A percentile compares a stretch with the other conserved stretches of the same genome.
Evolutionary conservation across 2,113 vertebrate species (phyloP).

Genomic region (Brachionichthys hirsutus): DNA sequence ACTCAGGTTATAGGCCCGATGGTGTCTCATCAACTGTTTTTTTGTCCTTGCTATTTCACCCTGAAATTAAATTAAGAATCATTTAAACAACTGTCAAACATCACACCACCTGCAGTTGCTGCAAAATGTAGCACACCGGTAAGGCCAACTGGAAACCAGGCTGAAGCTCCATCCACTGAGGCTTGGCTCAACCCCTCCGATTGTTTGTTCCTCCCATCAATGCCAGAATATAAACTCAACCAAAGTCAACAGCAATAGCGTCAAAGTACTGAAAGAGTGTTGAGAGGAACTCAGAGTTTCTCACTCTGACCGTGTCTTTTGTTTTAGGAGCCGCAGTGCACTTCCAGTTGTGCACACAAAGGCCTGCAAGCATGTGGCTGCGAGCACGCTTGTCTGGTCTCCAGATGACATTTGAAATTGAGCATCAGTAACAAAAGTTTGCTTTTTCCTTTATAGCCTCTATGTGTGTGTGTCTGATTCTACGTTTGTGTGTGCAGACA

Average conservation of each 20-base stretch:
- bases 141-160: too few relatives aligned
- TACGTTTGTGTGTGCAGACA: neutral
- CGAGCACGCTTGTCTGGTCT: conserved; percentile 1
- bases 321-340: conserved; percentile 1
- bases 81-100: too few relatives aligned
- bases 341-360: conserved; percentile 7
- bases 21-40: too few relatives aligned
- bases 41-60: too few relatives aligned
- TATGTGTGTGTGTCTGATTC: neutral
- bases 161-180: neutral
- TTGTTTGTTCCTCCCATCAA: conserved; percentile 4
- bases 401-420: neutral
- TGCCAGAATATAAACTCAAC: conserved; percentile 7
- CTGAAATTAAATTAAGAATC: too few relatives aligned
- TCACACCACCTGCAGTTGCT: too few relatives aligned
- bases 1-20: too few relatives aligned
- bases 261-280: neutral
- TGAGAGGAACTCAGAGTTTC: too few relatives aligned
- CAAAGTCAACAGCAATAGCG: conserved; percentile 48
- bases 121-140: too few relatives aligned
- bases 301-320: neutral
- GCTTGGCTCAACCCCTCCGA: neutral
- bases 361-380: conserved; percentile 6
- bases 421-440: conserved; percentile 35
- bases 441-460: conserved; percentile 22